Evolutionary conservation across 2,113 vertebrate species (phyloP).

Genomic region (Talpa occidentalis): DNA sequence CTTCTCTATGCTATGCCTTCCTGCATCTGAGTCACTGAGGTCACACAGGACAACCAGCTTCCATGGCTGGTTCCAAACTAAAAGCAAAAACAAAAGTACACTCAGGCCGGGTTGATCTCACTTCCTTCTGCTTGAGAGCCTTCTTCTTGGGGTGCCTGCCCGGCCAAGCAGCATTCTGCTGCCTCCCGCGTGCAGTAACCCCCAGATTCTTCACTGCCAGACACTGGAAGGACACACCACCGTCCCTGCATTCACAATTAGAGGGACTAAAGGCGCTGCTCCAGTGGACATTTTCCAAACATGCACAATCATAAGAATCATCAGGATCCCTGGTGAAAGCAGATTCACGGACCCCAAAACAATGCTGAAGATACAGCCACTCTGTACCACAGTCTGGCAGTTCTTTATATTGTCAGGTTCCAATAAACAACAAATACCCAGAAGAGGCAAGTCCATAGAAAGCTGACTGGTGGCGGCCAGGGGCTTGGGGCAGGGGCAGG

Average conservation of each 20-base stretch:
- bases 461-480: background rate
- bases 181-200: background rate
- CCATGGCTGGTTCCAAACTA: background rate
- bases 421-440: background rate
- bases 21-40: background rate
- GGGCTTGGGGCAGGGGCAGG: background rate
- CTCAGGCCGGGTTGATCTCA: background rate
- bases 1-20: background rate
- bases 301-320: background rate
- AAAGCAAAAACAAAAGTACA: background rate
- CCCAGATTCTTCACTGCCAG: fast-evolving
- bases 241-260: background rate
- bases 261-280: fast-evolving
- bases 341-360: background rate
- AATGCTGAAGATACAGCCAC: background rate
- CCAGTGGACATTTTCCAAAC: background rate
- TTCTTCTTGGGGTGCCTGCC: background rate
- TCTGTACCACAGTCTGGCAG: background rate
- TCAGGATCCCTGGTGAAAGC: background rate
- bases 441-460: background rate
- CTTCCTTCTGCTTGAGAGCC: background rate
- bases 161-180: background rate
- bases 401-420: background rate
- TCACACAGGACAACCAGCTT: background rate
- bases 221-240: no score